Conservation (phyloP, 1,140 invertebrate genomes). For the Megalopta genalis region DNA sequence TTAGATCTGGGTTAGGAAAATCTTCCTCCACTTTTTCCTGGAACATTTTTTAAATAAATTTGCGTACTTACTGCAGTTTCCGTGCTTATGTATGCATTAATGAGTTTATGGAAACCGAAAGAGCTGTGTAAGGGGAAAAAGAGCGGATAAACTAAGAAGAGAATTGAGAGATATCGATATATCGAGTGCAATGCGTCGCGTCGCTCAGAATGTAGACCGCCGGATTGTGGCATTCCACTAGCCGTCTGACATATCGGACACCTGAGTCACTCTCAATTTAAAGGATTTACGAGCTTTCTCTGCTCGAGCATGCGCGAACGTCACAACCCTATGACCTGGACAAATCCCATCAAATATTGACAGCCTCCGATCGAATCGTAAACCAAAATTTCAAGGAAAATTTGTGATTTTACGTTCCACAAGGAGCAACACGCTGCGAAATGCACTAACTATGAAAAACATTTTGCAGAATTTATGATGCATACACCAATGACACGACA, state of each 20-base stretch:
- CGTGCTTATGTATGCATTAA: too few relatives aligned
- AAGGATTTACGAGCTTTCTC: constrained; percentile 55
- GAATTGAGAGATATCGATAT: constrained; percentile 47
- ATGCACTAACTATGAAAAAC: not conserved
- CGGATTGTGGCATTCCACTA: constrained; percentile 35
- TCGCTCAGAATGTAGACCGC: constrained; percentile 52
- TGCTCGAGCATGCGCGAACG: not conserved
- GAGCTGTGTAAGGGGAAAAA: not conserved
- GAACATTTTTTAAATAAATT: too few relatives aligned
- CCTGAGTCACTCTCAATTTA: constrained; percentile 66
- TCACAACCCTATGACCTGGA: not conserved
- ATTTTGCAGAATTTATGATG: too few relatives aligned
- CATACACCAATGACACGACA: too few relatives aligned
- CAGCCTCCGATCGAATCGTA: not conserved
- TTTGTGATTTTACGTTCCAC: too few relatives aligned
- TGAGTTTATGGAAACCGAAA: not conserved
- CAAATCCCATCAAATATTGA: not conserved
- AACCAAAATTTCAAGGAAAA: not conserved
- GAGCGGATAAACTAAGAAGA: constrained; percentile 16
- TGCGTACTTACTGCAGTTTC: too few relatives aligned
- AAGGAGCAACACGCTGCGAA: not conserved
- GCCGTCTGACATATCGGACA: constrained; percentile 59
- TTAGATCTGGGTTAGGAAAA: too few relatives aligned
- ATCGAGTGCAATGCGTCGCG: constrained; percentile 47
- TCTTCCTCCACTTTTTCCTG: too few relatives aligned